Evolutionary conservation across 2,797 vertebrate genomes (phyloP), one percentile per base, ranked within the genome.

Genomic region (Falco concolor): DNA sequence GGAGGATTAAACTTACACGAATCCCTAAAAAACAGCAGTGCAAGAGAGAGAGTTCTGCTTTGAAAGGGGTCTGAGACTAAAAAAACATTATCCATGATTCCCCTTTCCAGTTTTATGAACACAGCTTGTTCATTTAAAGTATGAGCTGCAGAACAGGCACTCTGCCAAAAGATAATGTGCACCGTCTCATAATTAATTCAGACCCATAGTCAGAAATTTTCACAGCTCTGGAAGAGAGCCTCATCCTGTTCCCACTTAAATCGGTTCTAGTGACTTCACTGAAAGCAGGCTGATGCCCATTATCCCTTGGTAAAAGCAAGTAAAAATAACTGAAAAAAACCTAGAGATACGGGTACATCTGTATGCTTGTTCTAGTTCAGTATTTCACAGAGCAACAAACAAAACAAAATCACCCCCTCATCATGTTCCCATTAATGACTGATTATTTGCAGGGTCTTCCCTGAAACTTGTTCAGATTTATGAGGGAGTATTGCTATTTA

Each of bases 11-110:
- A 96, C 54, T 73, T 79, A 72, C 69, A 53, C 32, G 88, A 83
- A 64, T 54, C 25, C 73, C 76, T 80, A 74, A 94, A 92, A 89
- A 89, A 28, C 67, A 86, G 63, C 53, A 93, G 36, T 94, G 89
- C 83, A 87, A 64, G 61, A 69, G 56, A 73, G 59, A 93, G 59
- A 63, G 27, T 65, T 79, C 72, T 96, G 92, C 86, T 91, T 95
- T 92, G 89, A 91, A 90, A 94, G 88, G 89, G 91, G 85, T 85
- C 78, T 80, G 88, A 94, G 95, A 93, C 93, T 94, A 79, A 92
- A 74, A 90, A 94, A 95, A 89, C 76, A 94, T 72, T 25, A 50
- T 93, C 87, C 73, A 57, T 64, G 93, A 95, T 83, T 94, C 93
- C 45, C 49, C 64, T 77, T 91, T 95, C 81, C 90, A 95, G 74